Evolutionary conservation across 2,888 invertebrate genomes (phyloP).

Genomic region (Unio pictorum): DNA sequence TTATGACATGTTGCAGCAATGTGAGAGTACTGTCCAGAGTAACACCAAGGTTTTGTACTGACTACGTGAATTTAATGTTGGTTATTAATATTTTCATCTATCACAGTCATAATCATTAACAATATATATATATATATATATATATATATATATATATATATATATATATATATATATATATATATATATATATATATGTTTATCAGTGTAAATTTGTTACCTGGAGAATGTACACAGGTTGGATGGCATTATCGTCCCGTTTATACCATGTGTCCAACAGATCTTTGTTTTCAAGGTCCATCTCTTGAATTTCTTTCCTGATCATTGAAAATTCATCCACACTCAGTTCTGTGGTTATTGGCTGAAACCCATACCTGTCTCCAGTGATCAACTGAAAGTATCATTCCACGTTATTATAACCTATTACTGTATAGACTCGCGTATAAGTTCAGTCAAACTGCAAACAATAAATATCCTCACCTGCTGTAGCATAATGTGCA

Average conservation of each 20-base stretch:
- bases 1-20: too few relatives aligned
- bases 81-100: too few relatives aligned
- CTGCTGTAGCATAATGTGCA: too few relatives aligned
- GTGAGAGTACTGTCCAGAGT: too few relatives aligned
- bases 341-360: slow-evolving; percentile 54
- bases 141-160: too few relatives aligned
- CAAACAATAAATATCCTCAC: too few relatives aligned
- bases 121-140: background rate
- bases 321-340: slow-evolving; percentile 53
- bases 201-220: slow-evolving; percentile 28
- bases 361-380: slow-evolving; percentile 65
- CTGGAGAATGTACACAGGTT: slow-evolving; percentile 61
- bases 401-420: background rate
- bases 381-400: slow-evolving; percentile 48
- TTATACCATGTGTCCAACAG: slow-evolving; percentile 62
- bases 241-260: slow-evolving; percentile 61
- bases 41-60: too few relatives aligned
- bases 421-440: too few relatives aligned
- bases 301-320: slow-evolving; percentile 28
- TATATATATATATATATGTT: background rate
- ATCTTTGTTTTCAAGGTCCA: slow-evolving; percentile 34
- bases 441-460: too few relatives aligned
- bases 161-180: too few relatives aligned
- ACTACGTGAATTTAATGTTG: too few relatives aligned
- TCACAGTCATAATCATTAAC: too few relatives aligned